phyloP scores from a whole-genome alignment of 2,797 vertebrate genomes.

The Heliangelus exortis region DNA sequence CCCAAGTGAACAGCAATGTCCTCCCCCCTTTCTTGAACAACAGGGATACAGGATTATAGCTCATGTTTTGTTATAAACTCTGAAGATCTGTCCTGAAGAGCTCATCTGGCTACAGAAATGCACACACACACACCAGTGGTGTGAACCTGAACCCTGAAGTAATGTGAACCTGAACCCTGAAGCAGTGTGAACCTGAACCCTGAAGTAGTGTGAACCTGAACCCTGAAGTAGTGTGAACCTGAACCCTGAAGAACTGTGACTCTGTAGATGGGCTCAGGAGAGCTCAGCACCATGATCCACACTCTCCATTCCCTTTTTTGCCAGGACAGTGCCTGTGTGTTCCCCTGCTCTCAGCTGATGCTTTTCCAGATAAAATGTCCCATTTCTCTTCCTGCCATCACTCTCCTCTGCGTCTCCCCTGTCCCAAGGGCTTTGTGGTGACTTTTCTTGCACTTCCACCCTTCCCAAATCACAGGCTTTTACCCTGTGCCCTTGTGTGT shows the following conservation, averaged over 20 bases:
- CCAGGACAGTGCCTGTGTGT: neutral
- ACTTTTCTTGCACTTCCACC: neutral
- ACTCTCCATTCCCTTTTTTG: neutral
- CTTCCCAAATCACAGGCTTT: neutral
- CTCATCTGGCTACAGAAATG: neutral
- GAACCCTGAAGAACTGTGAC: neutral
- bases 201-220: neutral
- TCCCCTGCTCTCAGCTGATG: neutral
- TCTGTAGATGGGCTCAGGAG: neutral
- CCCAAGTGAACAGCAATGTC: neutral
- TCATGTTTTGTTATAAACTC: neutral
- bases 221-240: neutral
- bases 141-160: neutral
- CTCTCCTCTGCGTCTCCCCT: neutral
- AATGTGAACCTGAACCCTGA: too few species aligned
- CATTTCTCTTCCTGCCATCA: neutral
- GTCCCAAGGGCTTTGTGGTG: neutral
- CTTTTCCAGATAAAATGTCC: fast-evolving
- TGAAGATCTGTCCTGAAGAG: neutral
- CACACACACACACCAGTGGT: too few species aligned
- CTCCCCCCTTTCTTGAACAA: neutral
- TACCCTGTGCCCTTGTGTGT: neutral
- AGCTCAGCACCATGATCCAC: fast-evolving
- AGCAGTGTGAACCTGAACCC: neutral
- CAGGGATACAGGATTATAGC: neutral